These are phyloP conservation scores for Sesia bembeciformis DNA, from an alignment of 2,888 invertebrate species.

Conservation along the genomic window DNA sequence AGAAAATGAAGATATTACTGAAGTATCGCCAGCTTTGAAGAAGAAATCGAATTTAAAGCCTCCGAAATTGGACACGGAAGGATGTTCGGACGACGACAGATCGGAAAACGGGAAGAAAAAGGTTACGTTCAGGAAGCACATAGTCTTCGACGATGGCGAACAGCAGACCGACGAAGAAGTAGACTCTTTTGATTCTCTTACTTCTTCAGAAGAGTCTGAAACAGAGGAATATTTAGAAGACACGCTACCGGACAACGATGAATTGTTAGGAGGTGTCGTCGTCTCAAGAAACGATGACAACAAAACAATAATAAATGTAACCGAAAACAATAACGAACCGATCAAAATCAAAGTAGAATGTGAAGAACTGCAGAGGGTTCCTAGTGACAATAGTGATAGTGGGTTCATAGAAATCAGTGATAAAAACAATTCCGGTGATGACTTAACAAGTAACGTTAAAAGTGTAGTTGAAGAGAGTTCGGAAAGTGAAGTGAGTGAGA, in stretches of 20 bases:
- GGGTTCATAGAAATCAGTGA: slow-evolving; percentile 60
- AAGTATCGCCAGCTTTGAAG: slow-evolving; percentile 34
- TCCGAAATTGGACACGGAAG: slow-evolving; percentile 55
- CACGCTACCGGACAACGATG: slow-evolving; percentile 37
- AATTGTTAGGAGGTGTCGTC: slow-evolving; percentile 33
- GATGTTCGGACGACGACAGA: slow-evolving; percentile 59
- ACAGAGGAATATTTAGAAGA: slow-evolving; percentile 51
- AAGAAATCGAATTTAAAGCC: slow-evolving; percentile 61
- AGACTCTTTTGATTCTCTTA: slow-evolving; percentile 57
- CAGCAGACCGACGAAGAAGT: slow-evolving; percentile 61
- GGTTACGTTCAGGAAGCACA: slow-evolving; percentile 64
- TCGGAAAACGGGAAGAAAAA: slow-evolving; percentile 60
- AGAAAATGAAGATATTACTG: slow-evolving; percentile 5
- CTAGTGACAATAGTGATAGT: slow-evolving; percentile 68
- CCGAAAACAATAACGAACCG: slow-evolving; percentile 25
- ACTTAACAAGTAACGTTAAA: slow-evolving; percentile 33
- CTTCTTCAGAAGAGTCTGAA: slow-evolving; percentile 33
- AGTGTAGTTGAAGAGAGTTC: slow-evolving; percentile 21
- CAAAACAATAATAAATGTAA: slow-evolving; percentile 45
- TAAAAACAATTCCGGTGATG: slow-evolving; percentile 34
- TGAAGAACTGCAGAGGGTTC: slow-evolving; percentile 39
- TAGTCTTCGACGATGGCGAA: slow-evolving; percentile 68
- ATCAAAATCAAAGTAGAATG: slow-evolving; percentile 40
- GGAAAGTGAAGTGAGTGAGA: slow-evolving; percentile 26
- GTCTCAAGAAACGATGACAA: slow-evolving; percentile 33